Conservation (phyloP, 1,140 invertebrate species). For the Lepidurus packardi region DNA sequence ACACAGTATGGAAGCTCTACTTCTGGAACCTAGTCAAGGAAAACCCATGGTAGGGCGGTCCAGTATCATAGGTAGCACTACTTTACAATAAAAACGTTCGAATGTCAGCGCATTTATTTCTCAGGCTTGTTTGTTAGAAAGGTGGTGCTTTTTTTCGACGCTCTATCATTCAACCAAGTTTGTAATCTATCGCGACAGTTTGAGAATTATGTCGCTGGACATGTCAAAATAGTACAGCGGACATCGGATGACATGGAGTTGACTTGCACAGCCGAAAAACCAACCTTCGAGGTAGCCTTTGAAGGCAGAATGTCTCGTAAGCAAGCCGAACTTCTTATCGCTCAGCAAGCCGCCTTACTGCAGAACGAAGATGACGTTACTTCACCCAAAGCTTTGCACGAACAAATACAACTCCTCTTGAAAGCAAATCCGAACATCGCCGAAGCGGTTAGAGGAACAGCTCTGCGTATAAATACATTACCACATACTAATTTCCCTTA, state of each 20-base stretch:
- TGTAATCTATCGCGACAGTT: not conserved
- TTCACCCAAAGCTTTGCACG: not conserved
- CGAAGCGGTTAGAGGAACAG: not conserved
- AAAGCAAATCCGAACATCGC: not conserved
- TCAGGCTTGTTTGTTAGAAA: not conserved
- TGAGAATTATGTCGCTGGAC: not conserved
- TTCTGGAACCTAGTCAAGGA: conserved; percentile 15
- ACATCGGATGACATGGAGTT: not conserved
- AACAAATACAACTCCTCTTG: not conserved
- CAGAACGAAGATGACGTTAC: not conserved
- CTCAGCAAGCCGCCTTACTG: conserved; percentile 8
- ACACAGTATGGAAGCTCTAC: not conserved
- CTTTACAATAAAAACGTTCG: not conserved
- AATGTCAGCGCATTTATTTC: not conserved
- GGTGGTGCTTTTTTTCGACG: not conserved
- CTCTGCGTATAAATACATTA: not conserved
- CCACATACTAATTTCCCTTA: not conserved
- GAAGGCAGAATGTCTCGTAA: conserved; percentile 1
- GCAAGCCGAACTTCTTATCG: conserved; percentile 7
- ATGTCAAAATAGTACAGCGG: not conserved
- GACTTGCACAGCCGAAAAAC: not conserved
- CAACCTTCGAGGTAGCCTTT: not conserved
- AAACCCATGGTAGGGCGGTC: not conserved
- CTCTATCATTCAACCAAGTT: not conserved
- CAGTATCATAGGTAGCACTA: not conserved